Evolutionary conservation across 2,113 vertebrate genomes (phyloP).

Genomic region (Anarhynchus alexandrinus): DNA sequence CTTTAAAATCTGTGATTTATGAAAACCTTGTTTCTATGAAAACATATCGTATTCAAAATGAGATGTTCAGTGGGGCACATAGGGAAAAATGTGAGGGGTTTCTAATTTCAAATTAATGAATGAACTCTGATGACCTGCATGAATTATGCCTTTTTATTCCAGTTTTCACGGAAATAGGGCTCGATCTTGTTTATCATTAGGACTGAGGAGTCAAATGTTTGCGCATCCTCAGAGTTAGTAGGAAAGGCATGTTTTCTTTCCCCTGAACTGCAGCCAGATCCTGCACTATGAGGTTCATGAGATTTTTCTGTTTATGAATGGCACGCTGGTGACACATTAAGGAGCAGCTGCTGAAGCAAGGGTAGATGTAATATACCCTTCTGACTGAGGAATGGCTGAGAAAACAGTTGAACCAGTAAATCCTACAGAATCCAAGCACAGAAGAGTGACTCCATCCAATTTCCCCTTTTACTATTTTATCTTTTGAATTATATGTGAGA

Average conservation of each 20-base stretch:
- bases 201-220: background rate
- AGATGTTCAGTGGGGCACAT: background rate
- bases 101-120: background rate
- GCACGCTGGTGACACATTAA: conserved; percentile 8
- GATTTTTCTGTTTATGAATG: conserved; percentile 40
- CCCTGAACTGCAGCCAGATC: background rate
- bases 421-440: conserved; percentile 14
- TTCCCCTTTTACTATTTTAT: conserved; percentile 37
- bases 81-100: background rate
- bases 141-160: background rate
- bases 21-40: background rate
- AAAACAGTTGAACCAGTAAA: conserved; percentile 37
- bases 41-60: background rate
- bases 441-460: conserved; percentile 6
- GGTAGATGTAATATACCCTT: conserved; percentile 21
- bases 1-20: background rate
- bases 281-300: background rate
- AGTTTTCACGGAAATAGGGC: background rate
- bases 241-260: background rate
- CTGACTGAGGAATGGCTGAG: conserved; percentile 9
- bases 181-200: background rate
- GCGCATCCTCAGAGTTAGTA: background rate
- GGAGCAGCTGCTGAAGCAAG: conserved; percentile 26
- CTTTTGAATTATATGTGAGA: conserved; percentile 22
- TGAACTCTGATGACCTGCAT: background rate